A percentile compares a stretch with the other conserved stretches of the same genome.
phyloP scores from a whole-genome alignment of 2,113 vertebrate genomes.

The Plectropomus leopardus region DNA sequence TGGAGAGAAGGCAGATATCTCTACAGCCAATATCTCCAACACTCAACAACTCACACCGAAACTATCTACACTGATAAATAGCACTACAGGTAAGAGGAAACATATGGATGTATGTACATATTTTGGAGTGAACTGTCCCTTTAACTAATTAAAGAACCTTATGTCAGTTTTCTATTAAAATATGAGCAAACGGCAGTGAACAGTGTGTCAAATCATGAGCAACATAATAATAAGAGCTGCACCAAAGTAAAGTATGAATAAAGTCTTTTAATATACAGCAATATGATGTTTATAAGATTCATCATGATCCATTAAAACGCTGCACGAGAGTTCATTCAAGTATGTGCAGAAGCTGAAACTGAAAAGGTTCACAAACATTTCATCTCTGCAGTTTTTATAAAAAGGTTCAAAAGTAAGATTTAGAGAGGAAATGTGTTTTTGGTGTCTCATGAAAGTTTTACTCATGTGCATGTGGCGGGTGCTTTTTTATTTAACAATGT shows the following conservation, averaged over 20 bases:
- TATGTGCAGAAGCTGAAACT: not conserved
- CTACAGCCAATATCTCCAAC: too few species aligned
- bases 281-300: not conserved
- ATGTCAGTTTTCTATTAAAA: too few species aligned
- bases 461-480: not conserved
- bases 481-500: conserved; percentile 47
- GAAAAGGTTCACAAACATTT: not conserved
- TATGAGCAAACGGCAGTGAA: too few species aligned
- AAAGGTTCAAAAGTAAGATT: not conserved
- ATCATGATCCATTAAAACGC: too few species aligned
- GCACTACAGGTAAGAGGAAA: too few species aligned
- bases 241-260: not conserved
- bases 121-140: too few species aligned
- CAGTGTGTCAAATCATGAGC: not conserved
- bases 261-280: not conserved
- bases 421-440: not conserved
- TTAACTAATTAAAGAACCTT: too few species aligned
- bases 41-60: too few species aligned
- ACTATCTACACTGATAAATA: too few species aligned
- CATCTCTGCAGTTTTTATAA: not conserved
- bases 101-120: too few species aligned
- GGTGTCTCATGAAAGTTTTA: not conserved
- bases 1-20: too few species aligned
- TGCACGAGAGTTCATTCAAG: not conserved
- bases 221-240: not conserved